These are phyloP conservation scores for Drosophila sordidula DNA, from an alignment of 2,888 invertebrate species.

Conservation along the genomic window DNA sequence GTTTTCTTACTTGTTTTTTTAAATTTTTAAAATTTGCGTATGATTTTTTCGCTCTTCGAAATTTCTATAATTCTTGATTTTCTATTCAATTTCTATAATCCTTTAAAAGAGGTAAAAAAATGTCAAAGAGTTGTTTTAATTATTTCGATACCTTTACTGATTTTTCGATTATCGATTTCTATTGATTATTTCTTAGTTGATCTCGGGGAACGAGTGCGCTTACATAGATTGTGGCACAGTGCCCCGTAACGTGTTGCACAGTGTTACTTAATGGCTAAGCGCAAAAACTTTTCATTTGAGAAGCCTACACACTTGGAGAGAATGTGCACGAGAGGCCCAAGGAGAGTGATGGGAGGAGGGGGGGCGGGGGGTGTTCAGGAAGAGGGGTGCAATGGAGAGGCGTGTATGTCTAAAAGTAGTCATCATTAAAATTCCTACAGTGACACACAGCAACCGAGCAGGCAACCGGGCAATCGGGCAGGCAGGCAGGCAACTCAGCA, in stretches of 20 bases:
- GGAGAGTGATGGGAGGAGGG: slow-evolving; percentile 8
- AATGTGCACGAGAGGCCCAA: slow-evolving; percentile 1
- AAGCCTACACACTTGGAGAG: slow-evolving; percentile 37
- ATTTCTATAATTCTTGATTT: too few relatives aligned
- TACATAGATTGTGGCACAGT: not conserved
- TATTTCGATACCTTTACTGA: too few relatives aligned
- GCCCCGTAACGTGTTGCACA: slow-evolving; percentile 19
- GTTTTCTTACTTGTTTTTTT: too few relatives aligned
- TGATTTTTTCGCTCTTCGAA: too few relatives aligned
- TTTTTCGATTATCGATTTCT: too few relatives aligned
- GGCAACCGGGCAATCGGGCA: slow-evolving; percentile 15
- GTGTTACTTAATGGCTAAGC: slow-evolving; percentile 41
- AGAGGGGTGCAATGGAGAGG: slow-evolving; percentile 62
- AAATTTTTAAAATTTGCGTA: too few relatives aligned
- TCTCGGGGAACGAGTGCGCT: too few relatives aligned
- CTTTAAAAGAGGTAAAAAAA: too few relatives aligned
- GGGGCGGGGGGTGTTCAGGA: not conserved
- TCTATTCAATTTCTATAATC: too few relatives aligned
- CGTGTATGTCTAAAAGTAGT: slow-evolving; percentile 81
- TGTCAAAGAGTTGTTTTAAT: too few relatives aligned
- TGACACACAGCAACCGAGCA: slow-evolving; percentile 67
- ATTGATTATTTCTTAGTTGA: too few relatives aligned
- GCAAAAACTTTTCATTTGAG: slow-evolving; percentile 47
- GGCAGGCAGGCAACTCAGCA: slow-evolving; percentile 9
- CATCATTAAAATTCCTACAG: slow-evolving; percentile 82